Conservation (phyloP, 2,797 vertebrate genomes). For the Lerista edwardsae region DNA sequence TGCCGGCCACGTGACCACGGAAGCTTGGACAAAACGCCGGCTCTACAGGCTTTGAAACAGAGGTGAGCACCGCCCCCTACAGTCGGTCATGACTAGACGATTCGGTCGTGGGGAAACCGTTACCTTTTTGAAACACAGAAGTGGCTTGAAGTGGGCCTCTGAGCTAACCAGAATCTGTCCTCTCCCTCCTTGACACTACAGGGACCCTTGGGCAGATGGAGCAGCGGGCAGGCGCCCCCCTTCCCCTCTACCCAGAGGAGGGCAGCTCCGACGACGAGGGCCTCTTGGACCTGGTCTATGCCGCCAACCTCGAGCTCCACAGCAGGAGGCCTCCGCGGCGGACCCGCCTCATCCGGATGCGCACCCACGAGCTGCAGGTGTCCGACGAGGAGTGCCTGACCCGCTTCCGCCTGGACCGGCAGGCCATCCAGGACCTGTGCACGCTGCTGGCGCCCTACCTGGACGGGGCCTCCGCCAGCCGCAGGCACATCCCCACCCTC, state of each 20-base stretch:
- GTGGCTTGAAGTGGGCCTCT: too few relatives aligned
- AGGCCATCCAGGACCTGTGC: constrained; percentile 40
- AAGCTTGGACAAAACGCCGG: too few relatives aligned
- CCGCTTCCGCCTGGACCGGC: constrained; percentile 38
- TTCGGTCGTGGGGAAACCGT: too few relatives aligned
- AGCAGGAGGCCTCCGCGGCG: constrained; percentile 30
- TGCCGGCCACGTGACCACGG: too few relatives aligned
- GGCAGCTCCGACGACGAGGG: constrained; percentile 37
- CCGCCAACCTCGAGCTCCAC: constrained; percentile 40
- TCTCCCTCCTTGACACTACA: not conserved
- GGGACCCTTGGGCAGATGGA: constrained; percentile 27
- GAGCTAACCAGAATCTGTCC: not conserved
- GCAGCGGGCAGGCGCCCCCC: not conserved
- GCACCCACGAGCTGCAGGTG: constrained; percentile 39
- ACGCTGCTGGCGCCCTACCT: constrained; percentile 22
- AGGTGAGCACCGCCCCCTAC: too few relatives aligned
- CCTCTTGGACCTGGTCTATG: constrained; percentile 39
- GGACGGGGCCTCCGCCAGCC: constrained; percentile 30
- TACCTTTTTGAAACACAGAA: too few relatives aligned
- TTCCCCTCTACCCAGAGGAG: constrained; percentile 38
- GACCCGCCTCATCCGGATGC: constrained; percentile 44
- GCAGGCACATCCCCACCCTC: constrained; percentile 30
- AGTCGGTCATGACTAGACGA: too few relatives aligned
- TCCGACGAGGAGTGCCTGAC: constrained; percentile 40
- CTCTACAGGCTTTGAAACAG: too few relatives aligned